phyloP scores from a whole-genome alignment of 1,140 invertebrate species.

The Papilio polyxenes region DNA sequence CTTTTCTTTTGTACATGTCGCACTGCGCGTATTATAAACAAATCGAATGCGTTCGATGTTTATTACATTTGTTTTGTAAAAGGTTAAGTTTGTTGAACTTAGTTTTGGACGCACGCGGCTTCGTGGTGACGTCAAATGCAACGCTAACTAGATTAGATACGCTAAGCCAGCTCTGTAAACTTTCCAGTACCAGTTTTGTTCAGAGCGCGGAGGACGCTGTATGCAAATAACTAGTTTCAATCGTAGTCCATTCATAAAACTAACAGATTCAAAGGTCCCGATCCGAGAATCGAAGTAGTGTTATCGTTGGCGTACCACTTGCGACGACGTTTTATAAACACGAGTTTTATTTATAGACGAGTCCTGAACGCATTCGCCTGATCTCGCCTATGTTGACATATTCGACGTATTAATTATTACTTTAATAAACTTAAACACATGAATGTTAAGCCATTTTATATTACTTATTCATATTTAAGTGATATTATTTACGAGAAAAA shows the following conservation, averaged over 20 bases:
- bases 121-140: constrained; percentile 70
- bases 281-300: constrained; percentile 44
- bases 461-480: background rate
- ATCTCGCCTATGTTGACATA: background rate
- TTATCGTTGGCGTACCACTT: constrained; percentile 51
- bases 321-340: constrained; percentile 39
- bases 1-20: constrained; percentile 1
- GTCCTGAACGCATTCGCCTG: constrained; percentile 1
- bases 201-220: constrained; percentile 52
- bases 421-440: background rate
- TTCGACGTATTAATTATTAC: background rate
- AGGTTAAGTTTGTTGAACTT: constrained; percentile 76
- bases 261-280: constrained; percentile 47
- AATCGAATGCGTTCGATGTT: constrained; percentile 45
- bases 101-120: constrained; percentile 61
- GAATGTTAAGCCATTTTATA: background rate
- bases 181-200: constrained; percentile 49
- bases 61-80: constrained; percentile 50
- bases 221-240: constrained; percentile 53
- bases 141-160: constrained; percentile 70
- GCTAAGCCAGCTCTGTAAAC: constrained; percentile 61
- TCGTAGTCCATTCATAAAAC: constrained; percentile 52
- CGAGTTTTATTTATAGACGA: constrained; percentile 26
- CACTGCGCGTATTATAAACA: constrained; percentile 30
- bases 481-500: background rate